Conservation (phyloP, 2,888 invertebrate species). For the Leptopterna dolabrata region DNA sequence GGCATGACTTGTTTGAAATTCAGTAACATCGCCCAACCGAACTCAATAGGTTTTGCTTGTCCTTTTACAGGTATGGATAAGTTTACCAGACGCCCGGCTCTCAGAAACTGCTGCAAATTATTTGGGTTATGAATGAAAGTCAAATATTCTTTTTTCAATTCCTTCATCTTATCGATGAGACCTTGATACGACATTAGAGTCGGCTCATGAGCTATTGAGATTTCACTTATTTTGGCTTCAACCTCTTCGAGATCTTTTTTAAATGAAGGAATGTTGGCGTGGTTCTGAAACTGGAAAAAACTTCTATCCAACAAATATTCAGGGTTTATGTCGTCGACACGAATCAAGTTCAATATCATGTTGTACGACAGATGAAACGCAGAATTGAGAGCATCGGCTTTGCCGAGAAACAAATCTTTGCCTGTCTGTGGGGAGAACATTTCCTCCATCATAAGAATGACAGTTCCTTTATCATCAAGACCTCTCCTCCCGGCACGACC, state of each 20-base stretch:
- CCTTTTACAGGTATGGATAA: constrained; percentile 37
- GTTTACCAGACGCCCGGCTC: constrained; percentile 80
- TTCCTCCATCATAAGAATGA: constrained; percentile 98
- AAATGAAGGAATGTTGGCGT: constrained; percentile 90
- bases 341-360: constrained; percentile 95
- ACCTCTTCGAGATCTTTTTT: constrained; percentile 75
- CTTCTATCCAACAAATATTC: constrained; percentile 98
- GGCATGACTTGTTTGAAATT: constrained; percentile 82
- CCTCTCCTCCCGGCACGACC: constrained; percentile 98
- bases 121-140: constrained; percentile 74
- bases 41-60: constrained; percentile 77
- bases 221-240: constrained; percentile 46
- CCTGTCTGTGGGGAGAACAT: constrained; percentile 81
- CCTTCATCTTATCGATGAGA: constrained; percentile 83
- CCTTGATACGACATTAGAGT: constrained; percentile 72
- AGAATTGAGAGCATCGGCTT: constrained; percentile 96
- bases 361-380: constrained; percentile 99
- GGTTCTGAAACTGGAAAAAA: constrained; percentile 99
- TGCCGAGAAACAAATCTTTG: constrained; percentile 85
- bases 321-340: constrained; percentile 99
- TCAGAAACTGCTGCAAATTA: constrained; percentile 85
- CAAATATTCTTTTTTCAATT: constrained; percentile 80
- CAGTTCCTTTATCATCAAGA: constrained; percentile 95
- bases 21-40: constrained; percentile 97
- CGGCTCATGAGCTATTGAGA: constrained; percentile 47